These are phyloP conservation scores for Phyllostomus discolor DNA, from an alignment of 2,113 vertebrate genomes.

Conservation along the genomic window DNA sequence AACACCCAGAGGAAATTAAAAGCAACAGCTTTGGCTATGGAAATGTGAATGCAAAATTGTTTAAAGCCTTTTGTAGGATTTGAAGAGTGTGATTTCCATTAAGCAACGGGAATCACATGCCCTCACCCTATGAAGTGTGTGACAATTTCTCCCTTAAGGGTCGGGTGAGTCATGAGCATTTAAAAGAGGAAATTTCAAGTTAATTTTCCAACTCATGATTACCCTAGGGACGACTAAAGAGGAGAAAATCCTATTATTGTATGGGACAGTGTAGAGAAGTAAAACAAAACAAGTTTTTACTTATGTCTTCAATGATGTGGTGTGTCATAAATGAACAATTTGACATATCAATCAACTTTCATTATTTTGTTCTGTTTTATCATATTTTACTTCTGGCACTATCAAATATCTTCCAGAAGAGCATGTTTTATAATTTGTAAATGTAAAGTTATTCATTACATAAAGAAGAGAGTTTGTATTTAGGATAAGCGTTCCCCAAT, in stretches of 20 bases:
- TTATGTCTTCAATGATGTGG: neutral
- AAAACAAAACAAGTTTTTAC: neutral
- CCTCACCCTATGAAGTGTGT: neutral
- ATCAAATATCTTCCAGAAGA: too few species aligned
- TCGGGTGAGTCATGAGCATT: slow-evolving; percentile 38
- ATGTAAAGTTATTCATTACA: too few species aligned
- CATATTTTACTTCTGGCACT: too few species aligned
- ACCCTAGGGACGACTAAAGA: neutral
- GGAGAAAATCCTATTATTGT: neutral
- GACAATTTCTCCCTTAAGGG: slow-evolving; percentile 31
- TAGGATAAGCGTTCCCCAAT: too few species aligned
- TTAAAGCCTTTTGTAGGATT: neutral
- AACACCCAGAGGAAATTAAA: slow-evolving; percentile 48
- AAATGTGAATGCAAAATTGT: slow-evolving; percentile 35
- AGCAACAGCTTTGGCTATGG: slow-evolving; percentile 12
- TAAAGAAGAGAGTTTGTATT: too few species aligned
- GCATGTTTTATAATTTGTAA: too few species aligned
- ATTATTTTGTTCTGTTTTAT: too few species aligned
- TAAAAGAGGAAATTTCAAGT: slow-evolving; percentile 49
- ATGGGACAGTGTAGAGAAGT: neutral
- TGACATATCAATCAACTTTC: neutral
- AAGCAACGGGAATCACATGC: slow-evolving; percentile 31
- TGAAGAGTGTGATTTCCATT: slow-evolving; percentile 54
- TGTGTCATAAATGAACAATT: neutral
- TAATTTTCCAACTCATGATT: slow-evolving; percentile 25